Evolutionary conservation across 2,113 vertebrate genomes (phyloP).

Genomic region (Macroglossus sobrinus): DNA sequence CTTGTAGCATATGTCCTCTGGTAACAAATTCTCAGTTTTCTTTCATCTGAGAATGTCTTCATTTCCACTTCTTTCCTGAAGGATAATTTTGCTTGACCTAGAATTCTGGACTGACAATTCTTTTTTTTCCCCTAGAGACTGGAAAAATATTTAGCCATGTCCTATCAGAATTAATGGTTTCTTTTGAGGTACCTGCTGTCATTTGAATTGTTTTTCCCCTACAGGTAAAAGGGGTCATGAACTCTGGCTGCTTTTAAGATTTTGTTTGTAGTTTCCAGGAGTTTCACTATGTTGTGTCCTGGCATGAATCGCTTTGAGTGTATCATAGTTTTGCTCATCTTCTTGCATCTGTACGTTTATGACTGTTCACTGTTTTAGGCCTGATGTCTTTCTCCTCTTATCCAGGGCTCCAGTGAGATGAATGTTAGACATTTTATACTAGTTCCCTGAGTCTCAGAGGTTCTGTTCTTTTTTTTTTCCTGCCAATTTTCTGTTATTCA

Average conservation of each 20-base stretch:
- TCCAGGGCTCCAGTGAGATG: not conserved
- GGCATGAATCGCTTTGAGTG: not conserved
- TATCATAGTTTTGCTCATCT: not conserved
- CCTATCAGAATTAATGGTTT: not conserved
- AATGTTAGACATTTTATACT: not conserved
- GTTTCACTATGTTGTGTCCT: not conserved
- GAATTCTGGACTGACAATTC: not conserved
- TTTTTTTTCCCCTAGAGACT: not conserved
- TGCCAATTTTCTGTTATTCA: not conserved
- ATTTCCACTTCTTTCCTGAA: not conserved
- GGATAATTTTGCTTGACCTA: not conserved
- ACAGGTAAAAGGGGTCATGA: not conserved
- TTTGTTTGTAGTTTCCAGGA: not conserved
- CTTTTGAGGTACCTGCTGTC: not conserved
- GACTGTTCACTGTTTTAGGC: not conserved
- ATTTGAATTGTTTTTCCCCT: not conserved
- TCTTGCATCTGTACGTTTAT: not conserved
- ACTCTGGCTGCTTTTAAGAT: not conserved
- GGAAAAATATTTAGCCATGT: not conserved
- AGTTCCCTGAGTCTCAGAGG: not conserved
- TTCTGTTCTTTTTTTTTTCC: not conserved
- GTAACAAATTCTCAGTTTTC: not conserved
- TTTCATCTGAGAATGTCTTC: not conserved
- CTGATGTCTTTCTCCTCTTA: not conserved
- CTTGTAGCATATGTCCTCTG: not conserved